These are phyloP conservation scores for Lithodes maja DNA, from an alignment of 2,888 invertebrate species.

Conservation along the genomic window DNA sequence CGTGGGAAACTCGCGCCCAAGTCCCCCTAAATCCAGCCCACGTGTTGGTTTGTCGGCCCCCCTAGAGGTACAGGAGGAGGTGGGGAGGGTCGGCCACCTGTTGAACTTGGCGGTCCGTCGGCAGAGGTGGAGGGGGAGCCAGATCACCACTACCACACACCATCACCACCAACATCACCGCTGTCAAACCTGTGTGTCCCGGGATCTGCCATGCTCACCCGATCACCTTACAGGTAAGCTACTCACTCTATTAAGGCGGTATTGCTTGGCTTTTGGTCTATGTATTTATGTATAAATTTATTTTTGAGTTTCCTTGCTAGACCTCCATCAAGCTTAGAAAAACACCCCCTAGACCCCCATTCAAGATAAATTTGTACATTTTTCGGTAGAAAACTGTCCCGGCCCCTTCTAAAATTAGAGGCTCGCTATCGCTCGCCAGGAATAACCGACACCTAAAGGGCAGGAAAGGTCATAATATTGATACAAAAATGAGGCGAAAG, in stretches of 20 bases:
- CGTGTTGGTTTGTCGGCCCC: neutral
- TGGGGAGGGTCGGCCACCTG: constrained; percentile 38
- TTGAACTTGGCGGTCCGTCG: constrained; percentile 41
- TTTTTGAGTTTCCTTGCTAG: too few species aligned
- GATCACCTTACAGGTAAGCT: constrained; percentile 31
- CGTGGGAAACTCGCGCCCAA: neutral
- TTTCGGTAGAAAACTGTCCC: too few species aligned
- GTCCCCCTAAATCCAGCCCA: neutral
- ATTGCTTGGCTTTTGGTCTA: neutral
- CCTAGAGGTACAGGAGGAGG: neutral
- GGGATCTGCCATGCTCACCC: constrained; percentile 22
- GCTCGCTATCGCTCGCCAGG: too few species aligned
- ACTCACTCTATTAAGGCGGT: neutral
- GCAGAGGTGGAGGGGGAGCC: constrained; percentile 37
- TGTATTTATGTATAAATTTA: neutral
- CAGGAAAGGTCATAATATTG: too few species aligned
- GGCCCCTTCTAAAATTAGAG: too few species aligned
- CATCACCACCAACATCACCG: constrained; percentile 4
- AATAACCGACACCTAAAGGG: too few species aligned
- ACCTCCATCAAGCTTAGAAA: too few species aligned
- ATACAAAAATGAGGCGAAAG: too few species aligned
- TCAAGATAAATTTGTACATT: too few species aligned
- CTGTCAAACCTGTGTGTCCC: constrained; percentile 35
- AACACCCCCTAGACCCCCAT: too few species aligned
- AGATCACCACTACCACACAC: neutral